Percentiles rank a stretch among this genome's conserved stretches.
These are phyloP conservation scores for Baronia brevicornis DNA, from an alignment of 2,888 invertebrate genomes.

Conservation along the genomic window DNA sequence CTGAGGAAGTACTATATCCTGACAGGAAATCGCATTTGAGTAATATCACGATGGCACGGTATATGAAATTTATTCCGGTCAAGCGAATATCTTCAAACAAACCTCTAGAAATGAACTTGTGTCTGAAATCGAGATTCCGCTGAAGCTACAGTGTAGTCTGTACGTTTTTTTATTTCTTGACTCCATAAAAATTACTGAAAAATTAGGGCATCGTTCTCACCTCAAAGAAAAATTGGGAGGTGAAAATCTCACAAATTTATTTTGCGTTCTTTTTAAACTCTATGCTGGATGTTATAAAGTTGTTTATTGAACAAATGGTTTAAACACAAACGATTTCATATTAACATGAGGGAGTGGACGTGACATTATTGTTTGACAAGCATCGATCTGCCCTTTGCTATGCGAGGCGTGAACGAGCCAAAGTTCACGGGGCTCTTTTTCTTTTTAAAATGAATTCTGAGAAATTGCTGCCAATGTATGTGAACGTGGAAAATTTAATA, in stretches of 20 bases:
- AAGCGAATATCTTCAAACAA: too few relatives aligned
- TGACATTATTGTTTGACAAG: slow-evolving; percentile 76
- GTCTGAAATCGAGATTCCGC: too few relatives aligned
- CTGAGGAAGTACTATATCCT: too few relatives aligned
- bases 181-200: too few relatives aligned
- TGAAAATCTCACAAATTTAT: slow-evolving; percentile 23
- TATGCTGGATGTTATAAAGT: slow-evolving; percentile 24
- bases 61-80: too few relatives aligned
- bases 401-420: slow-evolving; percentile 61
- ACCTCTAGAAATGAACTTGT: too few relatives aligned
- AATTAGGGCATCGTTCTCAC: slow-evolving; percentile 69
- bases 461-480: slow-evolving; percentile 5
- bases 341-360: slow-evolving; percentile 70
- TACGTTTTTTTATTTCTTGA: too few relatives aligned
- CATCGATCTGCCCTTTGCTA: slow-evolving; percentile 74
- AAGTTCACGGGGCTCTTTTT: slow-evolving; percentile 42
- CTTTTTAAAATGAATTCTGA: slow-evolving; percentile 8
- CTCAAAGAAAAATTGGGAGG: slow-evolving; percentile 63
- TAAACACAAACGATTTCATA: slow-evolving; percentile 18
- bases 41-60: too few relatives aligned
- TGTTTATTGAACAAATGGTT: slow-evolving; percentile 7
- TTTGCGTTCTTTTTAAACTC: slow-evolving; percentile 21
- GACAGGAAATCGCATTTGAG: too few relatives aligned
- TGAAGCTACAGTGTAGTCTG: too few relatives aligned
- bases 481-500: slow-evolving; percentile 8